Base-by-base conservation (phyloP, 2,888 invertebrate species). In the Hirudinaria manillensis region DNA sequence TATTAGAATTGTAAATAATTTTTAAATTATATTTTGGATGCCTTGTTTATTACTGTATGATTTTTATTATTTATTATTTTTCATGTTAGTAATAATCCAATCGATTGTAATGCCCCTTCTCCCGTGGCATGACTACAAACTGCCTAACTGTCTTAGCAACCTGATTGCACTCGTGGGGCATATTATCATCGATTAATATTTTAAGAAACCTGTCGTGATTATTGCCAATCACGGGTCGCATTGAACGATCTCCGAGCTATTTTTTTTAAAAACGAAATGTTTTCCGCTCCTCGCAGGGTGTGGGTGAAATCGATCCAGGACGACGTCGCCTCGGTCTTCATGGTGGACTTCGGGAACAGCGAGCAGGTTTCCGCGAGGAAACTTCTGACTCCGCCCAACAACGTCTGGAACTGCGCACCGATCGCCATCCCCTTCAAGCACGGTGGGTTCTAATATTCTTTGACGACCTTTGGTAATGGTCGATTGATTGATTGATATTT, bases 291-390 rank as follows among this genome's bases (percentile, higher is more conserved):
- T 68, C 34, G 16, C 7, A 68, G 68, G 36, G 68, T 36, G 34
- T 68, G 68, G 68, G 36, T 68, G 13, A 68, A 68, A 68, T 68
- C 68, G 32, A 34, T 68, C 13, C 6, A 68, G 32, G 32, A 13
- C 32, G 7, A 19, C 36, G 16, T 3, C 13, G 29, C 32, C 36
- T 24, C n/a, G 7, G n/a, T 68, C n/a, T 36, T 34, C 32, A 29
- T 34, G 29, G 36, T 68, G 32, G 68, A 68, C 68, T 68, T 68
- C 68, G 68, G 68, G 16, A 68, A 36, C 21, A 68, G 3, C n/a
- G 68, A 68, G 68, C n/a, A 29, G 7, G 68, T 34, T 1, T 32
- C 68, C 1, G 34, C 34, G n/a, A 7, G 0, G 32, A 29, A 34
- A n/a, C 68, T 68, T 1, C 1, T 34, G 29, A 68, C 68, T n/a